phyloP scores from a whole-genome alignment of 2,888 invertebrate genomes.

The Monochamus alternatus region DNA sequence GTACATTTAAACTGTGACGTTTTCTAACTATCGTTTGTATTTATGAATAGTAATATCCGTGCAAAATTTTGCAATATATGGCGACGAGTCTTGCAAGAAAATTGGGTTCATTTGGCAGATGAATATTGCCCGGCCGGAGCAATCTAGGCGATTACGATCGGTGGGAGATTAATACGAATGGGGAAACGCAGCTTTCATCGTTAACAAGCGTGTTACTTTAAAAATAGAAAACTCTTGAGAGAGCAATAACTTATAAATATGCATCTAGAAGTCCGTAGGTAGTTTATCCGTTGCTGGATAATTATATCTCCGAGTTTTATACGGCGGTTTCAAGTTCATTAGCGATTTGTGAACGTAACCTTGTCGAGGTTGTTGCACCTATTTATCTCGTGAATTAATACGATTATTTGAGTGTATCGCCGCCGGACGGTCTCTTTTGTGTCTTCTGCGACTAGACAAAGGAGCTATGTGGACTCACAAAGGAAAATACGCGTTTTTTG shows the following conservation, averaged over 20 bases:
- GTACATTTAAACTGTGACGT: no score
- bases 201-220: not conserved
- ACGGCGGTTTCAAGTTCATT: constrained; percentile 54
- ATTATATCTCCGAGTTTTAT: not conserved
- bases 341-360: constrained; percentile 57
- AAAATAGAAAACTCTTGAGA: not conserved
- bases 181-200: not conserved
- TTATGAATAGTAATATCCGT: no score
- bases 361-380: constrained; percentile 56
- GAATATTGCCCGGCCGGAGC: no score
- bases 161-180: not conserved
- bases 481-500: no score
- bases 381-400: constrained; percentile 30
- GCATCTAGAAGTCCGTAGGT: not conserved
- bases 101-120: no score
- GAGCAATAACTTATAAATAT: not conserved
- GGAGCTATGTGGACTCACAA: not conserved
- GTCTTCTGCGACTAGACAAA: constrained; percentile 8
- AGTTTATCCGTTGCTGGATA: not conserved
- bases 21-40: no score
- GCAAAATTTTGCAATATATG: no score
- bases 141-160: no score
- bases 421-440: constrained; percentile 11
- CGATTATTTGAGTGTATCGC: constrained; percentile 16
- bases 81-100: no score